These are phyloP conservation scores for Dasypogon diadema DNA, from an alignment of 2,888 invertebrate species.

Conservation along the genomic window DNA sequence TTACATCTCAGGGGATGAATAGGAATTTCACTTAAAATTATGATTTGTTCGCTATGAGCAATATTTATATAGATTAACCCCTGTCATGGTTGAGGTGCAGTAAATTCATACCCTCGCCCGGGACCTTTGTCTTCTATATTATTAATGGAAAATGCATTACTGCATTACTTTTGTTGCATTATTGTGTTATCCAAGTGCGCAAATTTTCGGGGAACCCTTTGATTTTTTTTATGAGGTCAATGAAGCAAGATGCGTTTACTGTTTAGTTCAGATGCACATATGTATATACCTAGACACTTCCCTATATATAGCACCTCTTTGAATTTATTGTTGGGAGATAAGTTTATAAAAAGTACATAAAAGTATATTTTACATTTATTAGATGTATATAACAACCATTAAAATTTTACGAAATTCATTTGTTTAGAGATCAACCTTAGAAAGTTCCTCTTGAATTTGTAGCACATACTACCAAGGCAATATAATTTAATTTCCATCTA, in stretches of 20 bases:
- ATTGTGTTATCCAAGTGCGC: constrained; percentile 35
- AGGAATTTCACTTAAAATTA: constrained; percentile 52
- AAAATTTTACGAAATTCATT: too few species aligned
- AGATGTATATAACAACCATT: too few species aligned
- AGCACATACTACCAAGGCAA: too few species aligned
- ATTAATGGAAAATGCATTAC: constrained; percentile 56
- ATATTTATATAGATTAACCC: constrained; percentile 56
- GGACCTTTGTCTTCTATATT: constrained; percentile 50
- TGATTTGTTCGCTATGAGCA: constrained; percentile 53
- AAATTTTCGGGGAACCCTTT: constrained; percentile 47
- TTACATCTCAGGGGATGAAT: constrained; percentile 47
- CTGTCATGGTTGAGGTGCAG: constrained; percentile 49
- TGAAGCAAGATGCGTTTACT: not conserved
- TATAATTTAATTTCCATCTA: too few species aligned
- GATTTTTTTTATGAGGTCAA: constrained; percentile 18
- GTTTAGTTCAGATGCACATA: too few species aligned
- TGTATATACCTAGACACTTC: too few species aligned
- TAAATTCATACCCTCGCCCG: constrained; percentile 22
- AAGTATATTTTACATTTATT: too few species aligned
- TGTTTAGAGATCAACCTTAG: too few species aligned
- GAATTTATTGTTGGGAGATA: too few species aligned
- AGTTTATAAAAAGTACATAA: too few species aligned
- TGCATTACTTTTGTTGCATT: not conserved
- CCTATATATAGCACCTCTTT: too few species aligned
- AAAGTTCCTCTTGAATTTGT: too few species aligned